Evolutionary conservation across 2,113 vertebrate genomes (phyloP).

Genomic region (Leucopsar rothschildi): DNA sequence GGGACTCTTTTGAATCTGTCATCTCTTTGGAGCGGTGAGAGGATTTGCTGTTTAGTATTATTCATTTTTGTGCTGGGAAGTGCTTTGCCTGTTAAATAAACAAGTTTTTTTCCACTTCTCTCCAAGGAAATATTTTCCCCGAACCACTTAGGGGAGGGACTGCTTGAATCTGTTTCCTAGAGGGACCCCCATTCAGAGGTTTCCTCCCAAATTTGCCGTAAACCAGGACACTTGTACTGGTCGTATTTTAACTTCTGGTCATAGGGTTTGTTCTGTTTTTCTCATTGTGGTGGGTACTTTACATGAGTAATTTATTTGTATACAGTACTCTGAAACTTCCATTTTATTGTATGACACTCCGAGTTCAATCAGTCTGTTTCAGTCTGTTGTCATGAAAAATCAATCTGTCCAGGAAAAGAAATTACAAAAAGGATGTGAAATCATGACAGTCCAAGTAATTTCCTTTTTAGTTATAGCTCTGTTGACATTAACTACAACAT

Average conservation of each 20-base stretch:
- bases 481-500: conserved; percentile 15
- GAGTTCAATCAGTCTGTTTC: background rate
- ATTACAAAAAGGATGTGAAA: conserved; percentile 31
- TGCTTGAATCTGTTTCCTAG: too few species aligned
- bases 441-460: background rate
- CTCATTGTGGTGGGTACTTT: background rate
- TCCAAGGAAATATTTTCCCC: too few species aligned
- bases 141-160: too few species aligned
- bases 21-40: too few species aligned
- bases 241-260: background rate
- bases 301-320: background rate
- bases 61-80: too few species aligned
- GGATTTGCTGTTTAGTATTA: too few species aligned
- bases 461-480: conserved; percentile 28
- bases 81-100: too few species aligned
- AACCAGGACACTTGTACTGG: background rate
- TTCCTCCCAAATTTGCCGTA: too few species aligned
- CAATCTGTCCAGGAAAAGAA: background rate
- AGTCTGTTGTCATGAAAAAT: background rate
- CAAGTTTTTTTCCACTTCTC: too few species aligned
- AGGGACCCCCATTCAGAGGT: too few species aligned
- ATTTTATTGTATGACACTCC: background rate
- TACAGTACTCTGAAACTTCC: background rate
- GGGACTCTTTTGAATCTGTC: too few species aligned
- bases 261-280: background rate